phyloP scores from a whole-genome alignment of 2,797 vertebrate genomes.

The Lophotriccus pileatus region DNA sequence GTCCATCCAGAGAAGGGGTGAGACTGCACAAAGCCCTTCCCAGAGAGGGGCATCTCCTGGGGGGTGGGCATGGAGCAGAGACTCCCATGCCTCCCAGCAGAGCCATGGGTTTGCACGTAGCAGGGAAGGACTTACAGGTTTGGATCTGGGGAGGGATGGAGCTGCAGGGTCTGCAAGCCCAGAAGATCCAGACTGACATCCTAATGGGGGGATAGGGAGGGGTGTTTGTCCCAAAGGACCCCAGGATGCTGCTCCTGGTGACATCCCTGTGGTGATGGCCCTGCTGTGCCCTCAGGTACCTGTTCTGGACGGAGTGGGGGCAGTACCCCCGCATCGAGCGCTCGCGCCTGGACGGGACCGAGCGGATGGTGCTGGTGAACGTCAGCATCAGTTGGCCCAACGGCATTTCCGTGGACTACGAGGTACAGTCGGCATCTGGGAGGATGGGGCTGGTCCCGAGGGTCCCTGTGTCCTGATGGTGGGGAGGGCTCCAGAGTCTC shows the following conservation, averaged over 20 bases:
- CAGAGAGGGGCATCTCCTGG: rapidly evolving
- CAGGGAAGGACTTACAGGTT: neutral
- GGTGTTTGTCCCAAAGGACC: neutral
- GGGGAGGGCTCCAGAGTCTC: neutral
- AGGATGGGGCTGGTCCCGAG: rapidly evolving
- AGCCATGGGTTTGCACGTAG: rapidly evolving
- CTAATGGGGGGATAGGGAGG: rapidly evolving
- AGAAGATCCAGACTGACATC: neutral
- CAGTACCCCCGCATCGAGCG: conserved; percentile 96
- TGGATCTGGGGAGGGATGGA: neutral
- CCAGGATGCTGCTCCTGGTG: neutral
- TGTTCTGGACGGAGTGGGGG: conserved; percentile 99
- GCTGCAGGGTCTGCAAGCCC: rapidly evolving
- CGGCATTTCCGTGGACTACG: conserved; percentile 93
- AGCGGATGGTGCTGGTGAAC: conserved; percentile 90
- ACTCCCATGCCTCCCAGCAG: rapidly evolving
- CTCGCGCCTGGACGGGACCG: conserved; percentile 88
- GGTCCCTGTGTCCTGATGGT: neutral
- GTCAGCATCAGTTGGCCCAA: conserved; percentile 98
- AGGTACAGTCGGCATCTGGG: conserved; percentile 71
- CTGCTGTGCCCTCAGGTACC: conserved; percentile 79
- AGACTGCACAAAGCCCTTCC: neutral
- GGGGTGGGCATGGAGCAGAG: neutral
- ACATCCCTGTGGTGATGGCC: rapidly evolving
- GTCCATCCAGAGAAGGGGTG: conserved; percentile 95